Conservation (phyloP, 2,797 vertebrate species). For the Muscicapa comitata region DNA sequence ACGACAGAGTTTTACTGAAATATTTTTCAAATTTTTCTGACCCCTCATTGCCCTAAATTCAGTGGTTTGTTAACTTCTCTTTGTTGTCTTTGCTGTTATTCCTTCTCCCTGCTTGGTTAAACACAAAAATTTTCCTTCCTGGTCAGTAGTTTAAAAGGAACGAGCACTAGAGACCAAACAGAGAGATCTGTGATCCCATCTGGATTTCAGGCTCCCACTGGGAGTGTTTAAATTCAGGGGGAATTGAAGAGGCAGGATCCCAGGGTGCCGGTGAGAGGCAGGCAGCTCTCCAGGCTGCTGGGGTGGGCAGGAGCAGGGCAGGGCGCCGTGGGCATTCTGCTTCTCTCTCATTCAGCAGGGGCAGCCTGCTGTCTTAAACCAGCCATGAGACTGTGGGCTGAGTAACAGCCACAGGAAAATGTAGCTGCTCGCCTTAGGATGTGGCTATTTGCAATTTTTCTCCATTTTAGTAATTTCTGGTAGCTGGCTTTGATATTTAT, state of each 20-base stretch:
- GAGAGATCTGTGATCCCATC: background rate
- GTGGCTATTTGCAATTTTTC: background rate
- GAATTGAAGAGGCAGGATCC: accelerated
- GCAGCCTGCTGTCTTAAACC: background rate
- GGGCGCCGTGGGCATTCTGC: accelerated
- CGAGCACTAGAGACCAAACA: background rate
- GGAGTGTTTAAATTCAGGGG: no score
- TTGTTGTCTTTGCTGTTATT: background rate
- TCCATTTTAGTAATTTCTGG: background rate
- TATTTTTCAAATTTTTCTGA: background rate
- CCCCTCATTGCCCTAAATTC: background rate
- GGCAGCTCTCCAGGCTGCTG: no score
- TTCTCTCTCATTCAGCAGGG: background rate
- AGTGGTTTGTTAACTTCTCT: background rate
- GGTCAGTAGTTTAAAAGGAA: background rate
- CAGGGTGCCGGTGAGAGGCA: background rate
- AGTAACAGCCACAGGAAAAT: background rate
- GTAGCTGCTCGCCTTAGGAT: background rate
- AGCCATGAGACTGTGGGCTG: background rate
- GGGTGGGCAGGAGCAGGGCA: accelerated
- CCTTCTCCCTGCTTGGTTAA: background rate
- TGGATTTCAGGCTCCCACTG: background rate
- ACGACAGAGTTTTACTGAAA: background rate
- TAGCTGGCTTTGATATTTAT: background rate
- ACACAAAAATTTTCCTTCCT: background rate